Conservation (phyloP, 2,888 invertebrate genomes). For the Sminthurinus aureus region DNA sequence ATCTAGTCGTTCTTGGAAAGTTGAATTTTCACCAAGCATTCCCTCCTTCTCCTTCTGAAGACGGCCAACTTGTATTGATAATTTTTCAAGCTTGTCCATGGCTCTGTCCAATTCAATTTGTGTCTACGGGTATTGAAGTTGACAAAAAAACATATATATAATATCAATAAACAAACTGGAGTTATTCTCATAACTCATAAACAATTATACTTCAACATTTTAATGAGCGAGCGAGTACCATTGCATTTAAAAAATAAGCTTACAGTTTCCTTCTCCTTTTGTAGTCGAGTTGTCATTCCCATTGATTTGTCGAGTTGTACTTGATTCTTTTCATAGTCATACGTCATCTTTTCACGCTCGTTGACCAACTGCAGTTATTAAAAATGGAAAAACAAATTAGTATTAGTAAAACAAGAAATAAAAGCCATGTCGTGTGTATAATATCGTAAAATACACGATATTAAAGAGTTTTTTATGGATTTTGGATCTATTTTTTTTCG, state of each 20-base stretch:
- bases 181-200: no score
- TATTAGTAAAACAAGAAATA: background rate
- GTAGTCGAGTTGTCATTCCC: conserved; percentile 84
- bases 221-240: background rate
- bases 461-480: background rate
- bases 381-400: background rate
- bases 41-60: conserved; percentile 90
- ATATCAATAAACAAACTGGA: background rate
- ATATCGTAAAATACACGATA: background rate
- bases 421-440: no score
- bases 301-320: conserved; percentile 90
- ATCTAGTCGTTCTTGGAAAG: conserved; percentile 82
- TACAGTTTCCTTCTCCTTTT: conserved; percentile 87
- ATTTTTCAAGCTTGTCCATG: conserved; percentile 51
- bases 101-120: conserved; percentile 70
- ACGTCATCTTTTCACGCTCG: conserved; percentile 88
- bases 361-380: conserved; percentile 69
- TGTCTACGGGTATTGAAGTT: conserved; percentile 15
- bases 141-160: background rate
- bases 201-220: background rate
- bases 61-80: conserved; percentile 75
- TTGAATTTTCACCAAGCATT: conserved; percentile 81
- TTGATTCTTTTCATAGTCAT: conserved; percentile 89
- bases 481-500: background rate
- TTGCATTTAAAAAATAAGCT: background rate